Percentiles rank a stretch among this genome's conserved stretches.
phyloP scores from a whole-genome alignment of 2,113 vertebrate species.

The Phodopus roborovskii region DNA sequence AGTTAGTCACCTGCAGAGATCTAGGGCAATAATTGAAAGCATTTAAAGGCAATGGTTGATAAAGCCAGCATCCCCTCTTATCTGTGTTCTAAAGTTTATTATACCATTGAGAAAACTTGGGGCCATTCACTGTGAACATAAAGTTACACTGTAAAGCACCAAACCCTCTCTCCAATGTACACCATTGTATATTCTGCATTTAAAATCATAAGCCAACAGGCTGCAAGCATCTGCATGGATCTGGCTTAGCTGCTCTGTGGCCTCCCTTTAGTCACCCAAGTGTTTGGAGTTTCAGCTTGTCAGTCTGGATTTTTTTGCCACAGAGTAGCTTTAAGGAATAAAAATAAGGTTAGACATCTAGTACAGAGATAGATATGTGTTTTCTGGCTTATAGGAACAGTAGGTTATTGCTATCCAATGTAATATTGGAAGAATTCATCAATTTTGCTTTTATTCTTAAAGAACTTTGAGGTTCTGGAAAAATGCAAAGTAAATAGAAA shows the following conservation, averaged over 20 bases:
- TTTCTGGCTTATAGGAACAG: background rate
- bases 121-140: constrained; percentile 52
- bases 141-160: constrained; percentile 11
- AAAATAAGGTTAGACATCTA: background rate
- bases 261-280: background rate
- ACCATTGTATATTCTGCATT: constrained; percentile 15
- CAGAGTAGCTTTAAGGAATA: background rate
- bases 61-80: constrained; percentile 41
- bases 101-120: constrained; percentile 35
- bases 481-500: constrained; percentile 45
- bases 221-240: background rate
- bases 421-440: constrained; percentile 23
- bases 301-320: background rate
- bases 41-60: constrained; percentile 70
- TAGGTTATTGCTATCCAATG: background rate
- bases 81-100: constrained; percentile 55
- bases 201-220: constrained; percentile 1
- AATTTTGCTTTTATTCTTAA: constrained; percentile 57
- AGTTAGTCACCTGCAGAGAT: constrained; percentile 71
- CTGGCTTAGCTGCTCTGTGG: background rate
- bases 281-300: background rate
- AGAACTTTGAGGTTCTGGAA: constrained; percentile 20
- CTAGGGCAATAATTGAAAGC: constrained; percentile 78
- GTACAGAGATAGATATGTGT: background rate
- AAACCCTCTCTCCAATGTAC: background rate